Base-by-base conservation (phyloP, 2,888 invertebrate genomes). In the Scaeva pyrastri region DNA sequence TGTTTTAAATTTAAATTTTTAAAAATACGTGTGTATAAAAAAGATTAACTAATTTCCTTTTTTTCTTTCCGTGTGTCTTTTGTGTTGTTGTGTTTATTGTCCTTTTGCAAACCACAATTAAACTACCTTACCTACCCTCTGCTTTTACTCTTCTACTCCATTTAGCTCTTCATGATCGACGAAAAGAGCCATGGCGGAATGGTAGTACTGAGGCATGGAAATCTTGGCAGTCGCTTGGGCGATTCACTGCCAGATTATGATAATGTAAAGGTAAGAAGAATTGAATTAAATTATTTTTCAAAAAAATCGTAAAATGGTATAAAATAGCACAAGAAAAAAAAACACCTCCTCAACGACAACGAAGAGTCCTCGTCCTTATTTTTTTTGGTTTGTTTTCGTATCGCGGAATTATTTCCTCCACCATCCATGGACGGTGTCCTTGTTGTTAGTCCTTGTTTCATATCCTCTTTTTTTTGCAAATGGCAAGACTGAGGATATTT, bases 221-320 rank as follows among this genome's bases (percentile, higher is more conserved):
- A 93, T 58, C 90, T 94, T 85, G 93, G 93, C 60, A 94, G 93
- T 89, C 92, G 93, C 86, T 89, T 92, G 82, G 92, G 91, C 77
- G 93, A 93, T 90, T 92, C 93, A 92, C 93, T 94, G 90, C 94
- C 94, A 89, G 95, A 94, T 93, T 96, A 95, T 92, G 96, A 96
- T 88, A 96, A 96, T 91, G 94, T 95, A 88, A 94, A 94, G 94
- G 95, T 92, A 90, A 90, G 90, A 89, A 55, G 48, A 81, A 87
- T 87, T 83, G 64, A 79, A 82, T 84, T 78, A 81, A 81, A 88
- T 79, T 88, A 81, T 76, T 77, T 62, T 48, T 16, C 19, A 16
- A 23, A 62, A 12, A n/a, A 48, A 62, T 43, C 66, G 36, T 36
- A 70, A 79, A 66, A 75, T 55, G 45, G 26, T 55, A 31, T 31